Evolutionary conservation across 2,113 vertebrate species (phyloP), one percentile per base, ranked within the genome.

Genomic region (Plecotus auritus): DNA sequence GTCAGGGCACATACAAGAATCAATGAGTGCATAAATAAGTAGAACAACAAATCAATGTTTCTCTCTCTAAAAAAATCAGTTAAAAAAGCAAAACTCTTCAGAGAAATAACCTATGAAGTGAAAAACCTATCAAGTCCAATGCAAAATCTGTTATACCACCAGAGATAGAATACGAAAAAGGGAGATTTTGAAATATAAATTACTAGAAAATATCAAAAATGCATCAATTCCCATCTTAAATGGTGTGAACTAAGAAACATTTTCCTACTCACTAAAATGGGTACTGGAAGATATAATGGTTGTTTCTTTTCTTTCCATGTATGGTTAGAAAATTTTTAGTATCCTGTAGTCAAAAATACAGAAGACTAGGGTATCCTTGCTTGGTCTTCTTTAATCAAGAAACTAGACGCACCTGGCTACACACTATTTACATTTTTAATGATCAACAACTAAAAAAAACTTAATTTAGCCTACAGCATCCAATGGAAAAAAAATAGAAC

Each of bases 141-240:
- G n/a, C n/a, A 77, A 85, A 93, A 82, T 77, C 32, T 81, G 8
- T 81, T 51, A 76, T 6, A 89, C 13, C 30, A 90, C 14, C 22
- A 61, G 35, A 88, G 73, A 74, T 1, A 73, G 10, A 72, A 47
- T n/a, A 64, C 11, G 3, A 64, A 88, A 73, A 74, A 28, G n/a
- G 49, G 23, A 89, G 35, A 74, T 69, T 61, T 22, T 56, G 30
- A 49, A 66, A 45, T 32, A 80, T 82, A 69, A 92, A 69, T 56
- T 61, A 77, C 23, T 22, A 67, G 18, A 93, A 69, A 69, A 90
- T 35, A 4, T 47, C 35, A 96, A 81, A 96, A 96, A 86, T 35
- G n/a, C 13, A 90, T 35, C 56, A 49, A 26, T 37, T 77, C 61
- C 64, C 32, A 77, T 85, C 80, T 78, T 59, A 84, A 86, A 69